Percentiles rank a stretch among this genome's conserved stretches.
These are phyloP conservation scores for Eulemur macaco DNA, from an alignment of 2,113 vertebrate genomes.

Conservation along the genomic window DNA sequence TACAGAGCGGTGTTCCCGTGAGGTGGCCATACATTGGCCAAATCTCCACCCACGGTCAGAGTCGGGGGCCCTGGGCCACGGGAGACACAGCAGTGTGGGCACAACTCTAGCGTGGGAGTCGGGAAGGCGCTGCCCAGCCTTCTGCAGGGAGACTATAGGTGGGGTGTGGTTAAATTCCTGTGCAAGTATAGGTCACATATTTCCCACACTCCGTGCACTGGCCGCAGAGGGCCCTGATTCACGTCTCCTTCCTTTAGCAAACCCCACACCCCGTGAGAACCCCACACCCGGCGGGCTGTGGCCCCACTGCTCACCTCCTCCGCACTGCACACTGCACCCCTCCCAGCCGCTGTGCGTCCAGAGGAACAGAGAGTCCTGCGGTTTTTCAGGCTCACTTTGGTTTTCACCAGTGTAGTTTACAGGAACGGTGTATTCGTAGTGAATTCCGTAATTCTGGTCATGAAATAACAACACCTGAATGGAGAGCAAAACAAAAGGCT, in stretches of 20 bases:
- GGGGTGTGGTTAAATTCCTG: constrained; percentile 33
- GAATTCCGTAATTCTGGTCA: constrained; percentile 96
- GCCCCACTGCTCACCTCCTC: constrained; percentile 88
- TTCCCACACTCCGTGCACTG: background rate
- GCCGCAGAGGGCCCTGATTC: background rate
- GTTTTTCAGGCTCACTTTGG: constrained; percentile 83
- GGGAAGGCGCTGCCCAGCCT: background rate
- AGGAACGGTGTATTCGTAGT: constrained; percentile 97
- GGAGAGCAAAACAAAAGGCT: constrained; percentile 61
- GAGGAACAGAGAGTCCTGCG: constrained; percentile 92
- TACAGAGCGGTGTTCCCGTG: background rate
- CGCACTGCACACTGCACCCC: constrained; percentile 94
- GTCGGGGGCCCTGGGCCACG: rapidly evolving
- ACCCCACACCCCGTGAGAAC: background rate
- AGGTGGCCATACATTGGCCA: background rate
- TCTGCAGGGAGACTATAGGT: background rate
- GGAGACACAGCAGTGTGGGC: background rate
- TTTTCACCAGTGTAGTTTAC: constrained; percentile 89
- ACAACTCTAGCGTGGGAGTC: background rate
- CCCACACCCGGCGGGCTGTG: rapidly evolving
- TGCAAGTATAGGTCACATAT: background rate
- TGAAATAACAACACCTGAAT: constrained; percentile 95
- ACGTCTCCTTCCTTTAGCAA: background rate
- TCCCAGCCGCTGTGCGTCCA: constrained; percentile 98
- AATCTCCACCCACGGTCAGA: background rate